These are phyloP conservation scores for Vicugna pacos DNA, from an alignment of 2,113 vertebrate species.

Conservation along the genomic window DNA sequence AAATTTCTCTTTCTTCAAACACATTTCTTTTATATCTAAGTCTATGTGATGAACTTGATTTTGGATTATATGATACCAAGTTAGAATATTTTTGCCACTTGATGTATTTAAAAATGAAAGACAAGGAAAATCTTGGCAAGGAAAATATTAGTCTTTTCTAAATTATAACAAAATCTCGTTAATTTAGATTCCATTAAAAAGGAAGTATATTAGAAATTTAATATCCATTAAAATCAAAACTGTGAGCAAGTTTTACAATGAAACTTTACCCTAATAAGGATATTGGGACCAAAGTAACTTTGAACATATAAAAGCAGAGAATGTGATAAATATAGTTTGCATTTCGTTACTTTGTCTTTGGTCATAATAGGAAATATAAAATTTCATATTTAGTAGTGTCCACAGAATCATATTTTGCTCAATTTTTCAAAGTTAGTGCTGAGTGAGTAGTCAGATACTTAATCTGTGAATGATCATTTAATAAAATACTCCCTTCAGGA, in stretches of 20 bases:
- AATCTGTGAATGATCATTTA: not conserved
- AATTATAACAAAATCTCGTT: not conserved
- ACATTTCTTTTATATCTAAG: not conserved
- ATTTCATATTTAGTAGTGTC: not conserved
- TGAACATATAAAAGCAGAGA: not conserved
- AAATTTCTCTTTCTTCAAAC: not conserved
- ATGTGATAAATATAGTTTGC: not conserved
- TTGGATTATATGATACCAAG: not conserved
- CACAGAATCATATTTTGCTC: not conserved
- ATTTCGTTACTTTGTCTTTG: not conserved
- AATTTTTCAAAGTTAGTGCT: not conserved
- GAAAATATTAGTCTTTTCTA: not conserved
- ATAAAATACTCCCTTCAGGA: not conserved
- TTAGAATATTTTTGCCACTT: not conserved
- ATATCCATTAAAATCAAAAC: conserved; percentile 39
- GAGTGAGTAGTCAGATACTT: not conserved
- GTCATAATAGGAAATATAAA: not conserved
- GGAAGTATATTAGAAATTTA: not conserved
- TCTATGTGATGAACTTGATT: not conserved
- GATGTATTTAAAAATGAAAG: not conserved
- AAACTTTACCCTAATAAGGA: not conserved
- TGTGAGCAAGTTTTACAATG: not conserved
- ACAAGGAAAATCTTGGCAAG: not conserved
- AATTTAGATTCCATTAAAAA: not conserved
- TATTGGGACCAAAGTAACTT: not conserved